Evolutionary conservation across 1,140 invertebrate genomes (phyloP).

Genomic region (Eumeta japonica): DNA sequence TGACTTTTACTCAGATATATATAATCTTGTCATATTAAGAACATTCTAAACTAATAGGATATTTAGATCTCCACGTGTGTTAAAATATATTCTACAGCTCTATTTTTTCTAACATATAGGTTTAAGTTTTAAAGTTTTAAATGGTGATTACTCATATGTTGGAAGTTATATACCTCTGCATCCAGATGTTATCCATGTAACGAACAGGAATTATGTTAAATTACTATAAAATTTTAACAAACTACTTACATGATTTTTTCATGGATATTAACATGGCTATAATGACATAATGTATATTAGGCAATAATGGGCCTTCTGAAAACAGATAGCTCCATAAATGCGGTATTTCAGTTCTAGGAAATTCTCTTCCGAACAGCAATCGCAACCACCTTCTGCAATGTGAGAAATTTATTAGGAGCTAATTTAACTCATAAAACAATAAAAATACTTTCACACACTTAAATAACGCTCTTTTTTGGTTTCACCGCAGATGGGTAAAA

Average conservation of each 20-base stretch:
- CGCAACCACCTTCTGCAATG: constrained; percentile 73
- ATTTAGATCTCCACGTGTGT: too few species aligned
- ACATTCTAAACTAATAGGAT: too few species aligned
- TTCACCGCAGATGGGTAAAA: neutral
- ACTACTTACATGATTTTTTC: constrained; percentile 64
- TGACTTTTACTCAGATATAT: too few species aligned
- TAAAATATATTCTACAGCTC: too few species aligned
- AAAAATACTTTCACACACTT: neutral
- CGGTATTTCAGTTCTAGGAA: constrained; percentile 71
- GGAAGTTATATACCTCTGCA: neutral
- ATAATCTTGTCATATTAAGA: too few species aligned
- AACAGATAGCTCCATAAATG: constrained; percentile 81
- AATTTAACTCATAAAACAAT: constrained; percentile 5
- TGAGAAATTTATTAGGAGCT: constrained; percentile 8
- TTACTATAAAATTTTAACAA: constrained; percentile 1
- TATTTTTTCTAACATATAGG: neutral
- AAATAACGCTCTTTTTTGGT: neutral
- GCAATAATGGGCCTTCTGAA: constrained; percentile 68
- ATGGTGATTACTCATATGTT: neutral
- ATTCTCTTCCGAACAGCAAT: constrained; percentile 77
- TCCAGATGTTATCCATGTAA: neutral
- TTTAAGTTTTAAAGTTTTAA: neutral
- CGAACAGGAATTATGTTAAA: neutral
- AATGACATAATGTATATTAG: constrained; percentile 73
- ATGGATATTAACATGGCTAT: constrained; percentile 76